A percentile compares a stretch with the other conserved stretches of the same genome.
Evolutionary conservation across 2,797 vertebrate species (phyloP).

Genomic region (Erpetoichthys calabaricus): DNA sequence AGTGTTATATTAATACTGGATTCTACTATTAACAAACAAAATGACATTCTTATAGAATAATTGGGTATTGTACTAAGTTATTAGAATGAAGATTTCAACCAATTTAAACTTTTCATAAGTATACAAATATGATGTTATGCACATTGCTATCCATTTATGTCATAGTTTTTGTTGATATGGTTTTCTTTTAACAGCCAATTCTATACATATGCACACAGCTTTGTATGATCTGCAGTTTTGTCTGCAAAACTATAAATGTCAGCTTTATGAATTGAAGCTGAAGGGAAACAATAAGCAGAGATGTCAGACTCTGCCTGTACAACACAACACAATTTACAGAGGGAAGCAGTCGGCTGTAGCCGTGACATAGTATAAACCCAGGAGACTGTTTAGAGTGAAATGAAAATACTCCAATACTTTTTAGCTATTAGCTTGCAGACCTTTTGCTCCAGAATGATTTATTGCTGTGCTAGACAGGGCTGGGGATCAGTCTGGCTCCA

Average conservation of each 20-base stretch:
- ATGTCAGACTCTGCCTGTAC: slow-evolving; percentile 12
- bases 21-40: no score
- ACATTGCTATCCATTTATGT: no score
- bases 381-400: slow-evolving; percentile 19
- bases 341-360: slow-evolving; percentile 10
- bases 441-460: slow-evolving; percentile 21
- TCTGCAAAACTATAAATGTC: slow-evolving; percentile 12
- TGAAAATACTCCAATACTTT: slow-evolving; percentile 19
- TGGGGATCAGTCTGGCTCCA: slow-evolving; percentile 10
- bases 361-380: slow-evolving; percentile 12
- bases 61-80: no score
- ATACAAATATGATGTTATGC: no score
- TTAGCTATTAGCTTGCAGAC: slow-evolving; percentile 21
- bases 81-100: no score
- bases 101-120: no score
- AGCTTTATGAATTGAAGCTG: slow-evolving; percentile 12
- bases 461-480: slow-evolving; percentile 14
- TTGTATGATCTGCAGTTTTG: slow-evolving; percentile 6
- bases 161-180: no score
- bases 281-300: slow-evolving; percentile 13
- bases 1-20: no score
- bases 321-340: slow-evolving; percentile 11
- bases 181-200: not conserved
- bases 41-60: no score
- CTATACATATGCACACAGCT: not conserved